Percentiles rank a stretch among this genome's conserved stretches.
Evolutionary conservation across 2,888 invertebrate species (phyloP).

Genomic region (Idaea biselata): DNA sequence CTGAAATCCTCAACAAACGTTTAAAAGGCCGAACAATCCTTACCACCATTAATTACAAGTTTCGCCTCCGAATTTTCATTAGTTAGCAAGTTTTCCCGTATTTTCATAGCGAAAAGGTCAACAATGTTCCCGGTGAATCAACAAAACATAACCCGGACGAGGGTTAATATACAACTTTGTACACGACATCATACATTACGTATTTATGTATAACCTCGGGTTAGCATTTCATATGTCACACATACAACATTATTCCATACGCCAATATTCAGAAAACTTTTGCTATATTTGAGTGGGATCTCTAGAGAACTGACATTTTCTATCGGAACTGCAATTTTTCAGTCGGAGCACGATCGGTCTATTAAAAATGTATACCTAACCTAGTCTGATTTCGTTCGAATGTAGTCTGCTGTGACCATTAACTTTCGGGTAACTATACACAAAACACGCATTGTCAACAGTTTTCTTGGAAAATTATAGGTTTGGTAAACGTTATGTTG

Average conservation of each 20-base stretch:
- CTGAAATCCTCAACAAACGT: neutral
- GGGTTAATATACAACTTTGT: constrained; percentile 25
- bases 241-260: neutral
- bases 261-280: neutral
- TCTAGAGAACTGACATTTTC: no score
- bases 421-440: neutral
- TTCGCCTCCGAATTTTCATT: constrained; percentile 29
- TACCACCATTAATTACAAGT: constrained; percentile 19
- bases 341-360: no score
- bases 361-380: no score
- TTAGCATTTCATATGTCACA: constrained; percentile 2
- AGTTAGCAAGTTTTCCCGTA: constrained; percentile 31
- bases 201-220: constrained; percentile 9
- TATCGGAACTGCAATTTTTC: no score
- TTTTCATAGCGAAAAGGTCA: constrained; percentile 35
- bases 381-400: neutral
- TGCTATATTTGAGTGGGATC: neutral
- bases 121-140: constrained; percentile 28
- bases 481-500: neutral
- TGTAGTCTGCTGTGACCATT: neutral
- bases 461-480: neutral
- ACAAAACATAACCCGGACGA: constrained; percentile 32
- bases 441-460: constrained; percentile 1
- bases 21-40: constrained; percentile 4
- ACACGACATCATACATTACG: constrained; percentile 26